Evolutionary conservation across 1,140 invertebrate genomes (phyloP), one percentile per base, ranked within the genome.

Genomic region (Pogonomyrmex californicus): DNA sequence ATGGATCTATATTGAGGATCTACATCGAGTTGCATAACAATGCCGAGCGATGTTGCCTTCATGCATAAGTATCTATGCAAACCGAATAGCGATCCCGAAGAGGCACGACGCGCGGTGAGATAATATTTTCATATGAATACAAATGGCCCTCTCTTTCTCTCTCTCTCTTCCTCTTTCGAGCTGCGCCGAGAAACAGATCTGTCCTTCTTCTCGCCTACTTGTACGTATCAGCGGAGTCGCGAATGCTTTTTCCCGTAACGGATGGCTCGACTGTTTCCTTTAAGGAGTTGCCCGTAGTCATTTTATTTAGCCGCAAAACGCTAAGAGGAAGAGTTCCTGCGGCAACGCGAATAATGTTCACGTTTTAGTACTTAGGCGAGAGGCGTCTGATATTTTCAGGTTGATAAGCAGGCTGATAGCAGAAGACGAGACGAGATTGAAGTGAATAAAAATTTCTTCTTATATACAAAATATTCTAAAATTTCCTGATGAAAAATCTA

Each of bases 101-200:
- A 92, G 91, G 91, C 90, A 88, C 87, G 88, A 92, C 88, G 91
- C 86, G 86, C 90, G 86, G 86, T 78, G 88, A 91, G 91, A 92
- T 92, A 92, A 92, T 92, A 92, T 92, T 92, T 92, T 92, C 91
- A 91, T 92, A 92, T 92, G 91, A 92, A 92, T 92, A 92, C 91
- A 92, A 92, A 92, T 92, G 91, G 90, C 85, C 36, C 49, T 60
- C 47, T 78, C 65, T 86, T 51, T 30, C 63, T 65, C 71, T 90
- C 85, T 73, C 66, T 4, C 38, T 58, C 38, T 23, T 23, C 23
- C 23, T 23, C 23, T 23, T 23, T 23, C n/a, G 47, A n/a, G 41
- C 10, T 17, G 2, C 38, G 33, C 17, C 30, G 17, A 49, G 36
- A 76, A 81, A 78, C 56, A 44, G 75, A 63, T 60, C 79, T 87